Conservation (phyloP, 2,113 vertebrate genomes). For the Pantherophis guttatus region DNA sequence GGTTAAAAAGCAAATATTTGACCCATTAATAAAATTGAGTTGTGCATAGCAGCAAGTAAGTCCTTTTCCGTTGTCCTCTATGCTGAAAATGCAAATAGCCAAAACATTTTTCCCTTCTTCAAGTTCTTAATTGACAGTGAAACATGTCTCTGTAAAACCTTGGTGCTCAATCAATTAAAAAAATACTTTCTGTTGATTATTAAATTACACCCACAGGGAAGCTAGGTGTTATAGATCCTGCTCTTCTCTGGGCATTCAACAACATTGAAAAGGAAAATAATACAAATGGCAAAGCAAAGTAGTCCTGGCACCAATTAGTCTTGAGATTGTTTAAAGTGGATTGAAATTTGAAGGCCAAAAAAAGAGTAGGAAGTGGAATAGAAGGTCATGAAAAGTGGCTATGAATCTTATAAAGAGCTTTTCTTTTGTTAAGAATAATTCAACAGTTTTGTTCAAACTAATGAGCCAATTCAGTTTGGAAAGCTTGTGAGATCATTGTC, state of each 20-base stretch:
- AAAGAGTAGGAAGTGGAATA: conserved; percentile 68
- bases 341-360: conserved; percentile 75
- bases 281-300: conserved; percentile 31
- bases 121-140: conserved; percentile 33
- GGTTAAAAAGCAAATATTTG: neutral
- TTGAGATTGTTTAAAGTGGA: conserved; percentile 79
- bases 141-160: conserved; percentile 45
- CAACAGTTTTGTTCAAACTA: conserved; percentile 64
- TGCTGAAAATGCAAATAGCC: neutral
- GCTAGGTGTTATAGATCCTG: conserved; percentile 35
- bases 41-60: accelerated
- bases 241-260: conserved; percentile 60
- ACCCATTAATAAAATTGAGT: accelerated
- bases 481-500: conserved; percentile 57
- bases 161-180: conserved; percentile 60
- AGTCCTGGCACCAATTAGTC: conserved; percentile 70
- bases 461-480: conserved; percentile 70
- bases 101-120: neutral
- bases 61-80: accelerated
- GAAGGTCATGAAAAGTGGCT: conserved; percentile 84
- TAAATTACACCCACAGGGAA: conserved; percentile 62
- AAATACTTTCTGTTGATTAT: conserved; percentile 73
- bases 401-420: conserved; percentile 71
- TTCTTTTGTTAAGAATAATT: conserved; percentile 76
- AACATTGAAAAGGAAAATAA: conserved; percentile 1